Base-by-base conservation (phyloP, 2,888 invertebrate species). In the Chesias legatella region DNA sequence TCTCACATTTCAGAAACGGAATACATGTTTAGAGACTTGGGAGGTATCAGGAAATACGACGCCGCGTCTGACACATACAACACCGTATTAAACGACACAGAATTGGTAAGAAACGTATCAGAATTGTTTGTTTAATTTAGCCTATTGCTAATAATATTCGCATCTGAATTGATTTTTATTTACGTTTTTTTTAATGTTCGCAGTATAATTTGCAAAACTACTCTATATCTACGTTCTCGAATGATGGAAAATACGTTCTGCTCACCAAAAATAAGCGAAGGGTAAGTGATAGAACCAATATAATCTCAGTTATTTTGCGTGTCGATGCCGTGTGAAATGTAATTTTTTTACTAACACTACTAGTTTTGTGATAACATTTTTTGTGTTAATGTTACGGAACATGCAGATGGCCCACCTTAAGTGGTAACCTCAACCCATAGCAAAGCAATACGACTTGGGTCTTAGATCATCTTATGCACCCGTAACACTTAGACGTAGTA, bases 201-300 rank as follows among this genome's bases (percentile, higher is more conserved):
- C 79, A 86, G 85, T 39, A 50, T 21, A 71, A 70, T 17, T 58
- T 85, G 25, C 63, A 57, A 11, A 67, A 71, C 36, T 79, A 70
- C 33, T 56, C 68, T 9, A 50, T 78, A 6, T 59, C 71, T 1
- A 54, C 73, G 9, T 83, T 81, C 39, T 83, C 85, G 1, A 59
- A 69, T 8, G 77, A 84, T 43, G 67, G 75, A 32, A 73, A 73
- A 48, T 80, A 76, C 59, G 52, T 79, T 33, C 51, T 88, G 44
- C 49, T 88, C 11, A 48, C 60, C 1, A 54, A 60, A 5, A 68
- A 82, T 33, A 64, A 43, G 39, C 61, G 56, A 32, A 85, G 77
- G 73, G 86, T 86, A 47, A 64, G 72, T 39, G 9, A 10, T 9
- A 1, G 10, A 7, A 20, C 7, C n/a, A 22, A 7, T 7, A 3